Base-by-base conservation (phyloP, 2,888 invertebrate species). In the Gastracanthus pulcherrimus region DNA sequence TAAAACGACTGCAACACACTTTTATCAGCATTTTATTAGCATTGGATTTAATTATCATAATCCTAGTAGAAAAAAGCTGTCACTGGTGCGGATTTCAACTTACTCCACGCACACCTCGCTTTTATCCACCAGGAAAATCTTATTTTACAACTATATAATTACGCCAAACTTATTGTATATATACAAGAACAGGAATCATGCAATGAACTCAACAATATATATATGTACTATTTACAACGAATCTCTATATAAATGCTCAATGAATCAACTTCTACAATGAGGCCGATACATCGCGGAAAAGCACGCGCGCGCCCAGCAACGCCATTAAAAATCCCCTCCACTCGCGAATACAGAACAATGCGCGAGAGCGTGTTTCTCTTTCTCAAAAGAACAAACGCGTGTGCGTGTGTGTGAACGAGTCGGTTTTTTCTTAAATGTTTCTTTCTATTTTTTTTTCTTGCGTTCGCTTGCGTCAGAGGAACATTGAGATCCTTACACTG, bases 401-500 rank as follows among this genome's bases (percentile, higher is more conserved):
- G 31, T 36, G 6, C 58, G 26, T 75, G 51, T 62, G 29, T 62
- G 38, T 34, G 70, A 69, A 41, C 9, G 29, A 31, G 11, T 19
- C 9, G 48, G 16, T 41, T 31, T 55, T 23, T 58, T 23, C 36
- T 23, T 19, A 23, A 69, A 55, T 29, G n/a, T n/a, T n/a, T n/a
- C n/a, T n/a, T n/a, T n/a, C n/a, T n/a, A n/a, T 19, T 48, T 7
- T n/a, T 26, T 34, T 51, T 23, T 64, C 62, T 29, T 58, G 51
- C 71, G 60, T 67, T 51, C 60, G 66, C 45, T 69, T n/a, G 83
- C n/a, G n/a, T 83, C 82, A 84, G 87, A 87, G 89, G 89, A 89
- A 87, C 89, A 89, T 88, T 89, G 88, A 88, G 89, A 90, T 90
- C 87, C 92, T 92, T 92, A 92, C 92, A 90, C 92, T 92, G 92